These are phyloP conservation scores for Rhimphoctona megacephalus DNA, from an alignment of 2,888 invertebrate species.

Conservation along the genomic window DNA sequence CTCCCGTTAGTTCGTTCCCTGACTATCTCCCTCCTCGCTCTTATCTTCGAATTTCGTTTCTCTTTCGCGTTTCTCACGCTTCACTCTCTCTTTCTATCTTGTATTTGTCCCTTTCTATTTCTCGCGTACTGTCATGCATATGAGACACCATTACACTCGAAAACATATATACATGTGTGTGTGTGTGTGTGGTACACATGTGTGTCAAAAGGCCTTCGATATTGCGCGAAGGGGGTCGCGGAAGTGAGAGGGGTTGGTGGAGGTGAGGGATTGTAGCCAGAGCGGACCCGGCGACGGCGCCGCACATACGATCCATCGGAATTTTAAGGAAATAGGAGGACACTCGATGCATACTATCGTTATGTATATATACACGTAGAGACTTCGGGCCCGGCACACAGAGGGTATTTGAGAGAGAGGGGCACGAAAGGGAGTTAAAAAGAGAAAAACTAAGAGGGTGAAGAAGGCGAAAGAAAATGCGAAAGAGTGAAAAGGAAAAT, in stretches of 20 bases:
- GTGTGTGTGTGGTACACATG: constrained; percentile 27
- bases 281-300: constrained; percentile 63
- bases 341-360: constrained; percentile 80
- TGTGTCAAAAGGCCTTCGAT: constrained; percentile 64
- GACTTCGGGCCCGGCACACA: constrained; percentile 65
- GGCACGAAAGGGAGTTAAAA: background rate
- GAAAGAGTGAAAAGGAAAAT: constrained; percentile 42
- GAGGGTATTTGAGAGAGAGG: constrained; percentile 42
- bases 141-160: constrained; percentile 12
- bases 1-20: constrained; percentile 32
- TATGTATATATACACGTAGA: constrained; percentile 65
- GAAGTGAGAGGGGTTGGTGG: background rate
- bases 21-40: constrained; percentile 55
- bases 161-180: background rate
- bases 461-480: constrained; percentile 1
- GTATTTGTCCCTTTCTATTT: constrained; percentile 61
- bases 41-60: constrained; percentile 58
- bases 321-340: constrained; percentile 82
- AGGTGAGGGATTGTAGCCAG: constrained; percentile 25
- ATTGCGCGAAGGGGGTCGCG: constrained; percentile 58
- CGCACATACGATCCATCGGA: constrained; percentile 78
- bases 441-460: background rate
- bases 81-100: constrained; percentile 47
- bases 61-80: constrained; percentile 50
- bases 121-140: constrained; percentile 40